Conservation (phyloP, 2,113 vertebrate species). For the Penelope pileata region DNA sequence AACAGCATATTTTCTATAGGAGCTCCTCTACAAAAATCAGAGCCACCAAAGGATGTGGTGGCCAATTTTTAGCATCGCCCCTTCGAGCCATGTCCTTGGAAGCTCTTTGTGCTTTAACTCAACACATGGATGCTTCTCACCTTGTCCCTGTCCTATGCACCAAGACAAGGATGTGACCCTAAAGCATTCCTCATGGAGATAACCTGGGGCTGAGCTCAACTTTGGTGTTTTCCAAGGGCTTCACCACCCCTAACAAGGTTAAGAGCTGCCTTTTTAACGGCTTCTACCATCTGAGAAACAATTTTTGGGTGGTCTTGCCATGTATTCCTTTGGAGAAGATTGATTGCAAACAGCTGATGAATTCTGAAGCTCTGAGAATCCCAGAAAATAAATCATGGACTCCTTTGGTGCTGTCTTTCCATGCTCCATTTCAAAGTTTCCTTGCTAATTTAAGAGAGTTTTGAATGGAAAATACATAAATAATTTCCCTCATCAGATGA, state of each 20-base stretch:
- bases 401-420: too few relatives aligned
- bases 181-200: background rate
- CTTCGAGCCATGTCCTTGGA: background rate
- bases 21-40: background rate
- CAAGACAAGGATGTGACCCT: background rate
- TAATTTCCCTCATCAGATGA: background rate
- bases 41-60: background rate
- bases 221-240: background rate
- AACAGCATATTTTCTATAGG: rapidly evolving
- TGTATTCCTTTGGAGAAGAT: background rate
- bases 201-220: background rate
- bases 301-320: background rate
- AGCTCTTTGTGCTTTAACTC: background rate
- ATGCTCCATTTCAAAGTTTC: too few relatives aligned
- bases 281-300: background rate
- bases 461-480: too few relatives aligned
- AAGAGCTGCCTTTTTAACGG: background rate
- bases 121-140: background rate
- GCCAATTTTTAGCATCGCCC: background rate
- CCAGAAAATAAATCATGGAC: too few relatives aligned
- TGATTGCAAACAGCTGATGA: background rate
- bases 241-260: background rate
- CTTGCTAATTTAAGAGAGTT: too few relatives aligned
- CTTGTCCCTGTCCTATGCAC: background rate
- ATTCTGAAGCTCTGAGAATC: background rate